phyloP scores from a whole-genome alignment of 2,797 vertebrate genomes.

The Schizopygopsis malacanthus region DNA sequence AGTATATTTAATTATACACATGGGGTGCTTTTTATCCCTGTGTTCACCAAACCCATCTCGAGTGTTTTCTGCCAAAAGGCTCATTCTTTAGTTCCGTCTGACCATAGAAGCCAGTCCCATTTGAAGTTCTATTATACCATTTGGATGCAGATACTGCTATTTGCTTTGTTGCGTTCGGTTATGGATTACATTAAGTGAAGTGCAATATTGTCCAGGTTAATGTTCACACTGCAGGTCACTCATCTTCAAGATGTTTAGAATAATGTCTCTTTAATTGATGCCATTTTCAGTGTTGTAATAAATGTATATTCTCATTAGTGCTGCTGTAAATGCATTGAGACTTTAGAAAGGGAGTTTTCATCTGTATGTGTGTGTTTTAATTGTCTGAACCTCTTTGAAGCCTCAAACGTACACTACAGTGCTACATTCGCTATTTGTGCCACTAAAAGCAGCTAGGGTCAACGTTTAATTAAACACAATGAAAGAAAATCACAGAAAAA shows the following conservation, averaged over 20 bases:
- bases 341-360: not conserved
- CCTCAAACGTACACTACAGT: not conserved
- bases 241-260: conserved; percentile 29
- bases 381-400: conserved; percentile 25
- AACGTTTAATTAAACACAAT: not conserved
- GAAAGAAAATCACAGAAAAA: not conserved
- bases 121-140: not conserved
- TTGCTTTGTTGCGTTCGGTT: not conserved
- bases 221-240: not conserved
- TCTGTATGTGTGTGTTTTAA: conserved; percentile 41
- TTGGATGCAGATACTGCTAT: not conserved
- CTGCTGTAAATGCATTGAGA: conserved; percentile 13
- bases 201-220: not conserved
- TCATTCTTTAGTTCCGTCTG: too few species aligned
- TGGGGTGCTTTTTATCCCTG: too few species aligned
- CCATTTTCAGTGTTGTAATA: conserved; percentile 45
- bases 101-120: too few species aligned
- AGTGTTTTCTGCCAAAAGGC: too few species aligned
- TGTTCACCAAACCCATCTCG: too few species aligned
- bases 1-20: too few species aligned
- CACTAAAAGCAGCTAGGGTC: not conserved
- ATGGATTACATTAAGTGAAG: not conserved
- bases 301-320: conserved; percentile 51
- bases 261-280: conserved; percentile 56
- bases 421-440: not conserved